phyloP scores from a whole-genome alignment of 1,140 invertebrate species.

The Galendromus occidentalis region DNA sequence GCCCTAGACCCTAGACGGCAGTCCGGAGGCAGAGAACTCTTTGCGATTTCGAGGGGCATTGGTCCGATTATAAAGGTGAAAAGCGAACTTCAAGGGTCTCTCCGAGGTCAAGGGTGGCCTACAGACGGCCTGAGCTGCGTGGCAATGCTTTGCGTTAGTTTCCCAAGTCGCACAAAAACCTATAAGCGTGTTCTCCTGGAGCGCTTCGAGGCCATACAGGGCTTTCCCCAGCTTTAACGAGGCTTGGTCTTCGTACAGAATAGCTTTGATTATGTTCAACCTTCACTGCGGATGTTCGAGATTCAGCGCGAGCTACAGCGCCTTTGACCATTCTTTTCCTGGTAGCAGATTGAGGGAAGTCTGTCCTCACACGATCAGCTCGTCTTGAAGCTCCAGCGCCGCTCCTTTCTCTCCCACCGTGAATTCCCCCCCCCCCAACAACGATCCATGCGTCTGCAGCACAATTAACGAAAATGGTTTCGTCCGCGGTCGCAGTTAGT shows the following conservation, averaged over 20 bases:
- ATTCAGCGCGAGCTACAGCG: constrained; percentile 54
- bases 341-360: constrained; percentile 58
- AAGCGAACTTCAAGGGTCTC: too few species aligned
- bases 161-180: constrained; percentile 65
- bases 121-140: constrained; percentile 57
- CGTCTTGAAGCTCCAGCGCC: constrained; percentile 42
- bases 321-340: constrained; percentile 51
- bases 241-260: constrained; percentile 25
- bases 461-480: constrained; percentile 58
- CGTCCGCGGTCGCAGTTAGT: constrained; percentile 39
- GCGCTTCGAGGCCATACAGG: constrained; percentile 16
- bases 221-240: constrained; percentile 38
- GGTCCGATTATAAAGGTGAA: too few species aligned
- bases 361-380: constrained; percentile 55
- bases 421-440: constrained; percentile 61
- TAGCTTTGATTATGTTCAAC: constrained; percentile 53
- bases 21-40: too few species aligned
- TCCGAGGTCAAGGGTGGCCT: constrained; percentile 39
- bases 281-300: constrained; percentile 57
- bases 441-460: constrained; percentile 66
- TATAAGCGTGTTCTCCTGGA: constrained; percentile 33
- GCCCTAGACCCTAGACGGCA: too few species aligned
- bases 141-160: constrained; percentile 61
- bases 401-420: constrained; percentile 47
- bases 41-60: too few species aligned